Evolutionary conservation across 1,140 invertebrate genomes (phyloP).

Genomic region (Cyclargus thomasi): DNA sequence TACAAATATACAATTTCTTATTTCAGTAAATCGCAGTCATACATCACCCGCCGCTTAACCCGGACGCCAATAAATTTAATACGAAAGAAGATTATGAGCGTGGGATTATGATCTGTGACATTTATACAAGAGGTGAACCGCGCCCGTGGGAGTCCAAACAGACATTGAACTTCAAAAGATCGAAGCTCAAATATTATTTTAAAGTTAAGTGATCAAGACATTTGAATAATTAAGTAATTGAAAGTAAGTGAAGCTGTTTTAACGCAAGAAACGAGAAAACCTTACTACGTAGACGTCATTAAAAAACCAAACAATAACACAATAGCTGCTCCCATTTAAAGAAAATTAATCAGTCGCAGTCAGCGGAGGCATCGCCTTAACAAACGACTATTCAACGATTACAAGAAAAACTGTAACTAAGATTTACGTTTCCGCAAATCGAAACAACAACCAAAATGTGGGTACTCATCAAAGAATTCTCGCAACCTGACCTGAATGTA

Average conservation of each 20-base stretch:
- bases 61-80: background rate
- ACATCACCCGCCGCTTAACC: background rate
- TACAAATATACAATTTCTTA: background rate
- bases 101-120: background rate
- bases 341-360: background rate
- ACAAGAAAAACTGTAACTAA: background rate
- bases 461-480: background rate
- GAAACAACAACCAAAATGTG: background rate
- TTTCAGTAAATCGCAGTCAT: background rate
- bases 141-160: constrained; percentile 17
- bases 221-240: background rate
- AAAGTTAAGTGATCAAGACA: background rate
- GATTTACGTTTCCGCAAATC: background rate
- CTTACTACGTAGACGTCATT: too few relatives aligned
- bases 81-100: background rate
- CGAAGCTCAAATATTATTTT: background rate
- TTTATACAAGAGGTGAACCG: background rate
- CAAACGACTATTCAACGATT: background rate
- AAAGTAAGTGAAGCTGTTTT: background rate
- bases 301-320: too few relatives aligned
- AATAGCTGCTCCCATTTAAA: background rate
- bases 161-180: constrained; percentile 24
- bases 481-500: background rate
- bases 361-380: too few relatives aligned
- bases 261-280: background rate